Evolutionary conservation across 2,113 vertebrate genomes (phyloP).

Genomic region (Takifugu bimaculatus): DNA sequence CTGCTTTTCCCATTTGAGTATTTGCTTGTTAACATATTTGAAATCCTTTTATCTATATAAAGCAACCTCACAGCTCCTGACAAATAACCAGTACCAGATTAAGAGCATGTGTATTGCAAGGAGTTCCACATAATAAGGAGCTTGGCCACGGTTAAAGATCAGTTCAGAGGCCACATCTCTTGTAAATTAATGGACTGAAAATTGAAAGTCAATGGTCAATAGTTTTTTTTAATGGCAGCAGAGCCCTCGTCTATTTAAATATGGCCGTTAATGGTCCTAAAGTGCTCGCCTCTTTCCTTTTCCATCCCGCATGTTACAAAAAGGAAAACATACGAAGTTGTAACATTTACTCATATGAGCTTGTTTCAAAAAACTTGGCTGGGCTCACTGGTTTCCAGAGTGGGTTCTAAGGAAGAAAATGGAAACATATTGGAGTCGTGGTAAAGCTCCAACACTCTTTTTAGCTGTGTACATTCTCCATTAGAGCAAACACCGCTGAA

Average conservation of each 20-base stretch:
- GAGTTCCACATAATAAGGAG: too few relatives aligned
- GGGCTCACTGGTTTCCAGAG: slow-evolving; percentile 57
- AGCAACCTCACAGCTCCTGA: not conserved
- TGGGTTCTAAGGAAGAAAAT: slow-evolving; percentile 66
- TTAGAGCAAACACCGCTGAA: slow-evolving; percentile 54
- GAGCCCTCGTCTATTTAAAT: slow-evolving; percentile 44
- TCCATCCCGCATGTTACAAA: slow-evolving; percentile 41
- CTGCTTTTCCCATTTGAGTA: not conserved
- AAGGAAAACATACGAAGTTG: slow-evolving; percentile 51
- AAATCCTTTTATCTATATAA: not conserved
- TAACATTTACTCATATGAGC: slow-evolving; percentile 54
- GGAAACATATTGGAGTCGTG: slow-evolving; percentile 64
- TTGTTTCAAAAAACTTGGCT: slow-evolving; percentile 67
- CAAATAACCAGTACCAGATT: not conserved
- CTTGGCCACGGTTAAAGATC: too few relatives aligned
- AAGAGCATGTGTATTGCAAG: too few relatives aligned
- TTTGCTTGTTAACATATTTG: not conserved
- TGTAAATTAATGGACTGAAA: not conserved
- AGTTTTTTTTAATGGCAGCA: slow-evolving; percentile 11
- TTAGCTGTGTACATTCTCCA: slow-evolving; percentile 66
- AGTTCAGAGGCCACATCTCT: not conserved
- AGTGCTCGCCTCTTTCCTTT: slow-evolving; percentile 42
- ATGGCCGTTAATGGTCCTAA: slow-evolving; percentile 27
- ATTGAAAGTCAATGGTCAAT: not conserved
- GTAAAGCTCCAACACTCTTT: slow-evolving; percentile 54